Percentiles rank a stretch among this genome's conserved stretches.
Conservation (phyloP, 1,140 invertebrate species). For the Drosophila orosa region DNA sequence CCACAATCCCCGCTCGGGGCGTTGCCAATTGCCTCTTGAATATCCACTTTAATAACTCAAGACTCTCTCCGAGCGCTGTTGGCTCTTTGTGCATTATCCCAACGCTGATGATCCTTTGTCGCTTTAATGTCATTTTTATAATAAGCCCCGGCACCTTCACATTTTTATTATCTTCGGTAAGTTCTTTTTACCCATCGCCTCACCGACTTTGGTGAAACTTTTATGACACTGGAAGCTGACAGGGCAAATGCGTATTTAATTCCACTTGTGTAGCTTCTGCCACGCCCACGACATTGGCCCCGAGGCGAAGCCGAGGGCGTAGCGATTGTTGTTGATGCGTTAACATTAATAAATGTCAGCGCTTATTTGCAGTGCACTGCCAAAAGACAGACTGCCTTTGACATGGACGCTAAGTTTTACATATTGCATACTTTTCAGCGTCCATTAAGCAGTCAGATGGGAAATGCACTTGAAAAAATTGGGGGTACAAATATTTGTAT, state of each 20-base stretch:
- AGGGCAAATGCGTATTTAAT: slow-evolving; percentile 79
- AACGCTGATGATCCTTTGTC: slow-evolving; percentile 35
- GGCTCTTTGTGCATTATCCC: slow-evolving; percentile 4
- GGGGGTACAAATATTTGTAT: background rate
- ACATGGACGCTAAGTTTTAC: slow-evolving; percentile 46
- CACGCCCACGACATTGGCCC: slow-evolving; percentile 50
- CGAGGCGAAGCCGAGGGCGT: slow-evolving; percentile 12
- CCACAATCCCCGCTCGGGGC: slow-evolving; percentile 34
- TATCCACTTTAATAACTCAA: slow-evolving; percentile 72
- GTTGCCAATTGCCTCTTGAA: slow-evolving; percentile 49
- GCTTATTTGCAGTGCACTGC: slow-evolving; percentile 55
- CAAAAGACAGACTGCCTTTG: slow-evolving; percentile 13
- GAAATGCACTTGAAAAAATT: background rate
- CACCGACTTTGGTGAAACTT: slow-evolving; percentile 42
- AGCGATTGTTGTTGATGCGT: slow-evolving; percentile 60
- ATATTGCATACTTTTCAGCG: slow-evolving; percentile 58
- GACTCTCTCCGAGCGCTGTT: background rate
- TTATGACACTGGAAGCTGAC: slow-evolving; percentile 69
- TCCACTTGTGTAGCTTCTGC: slow-evolving; percentile 56
- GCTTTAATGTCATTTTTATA: slow-evolving; percentile 80
- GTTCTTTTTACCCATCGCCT: slow-evolving; percentile 23
- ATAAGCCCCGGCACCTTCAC: slow-evolving; percentile 74
- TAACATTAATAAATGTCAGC: slow-evolving; percentile 78
- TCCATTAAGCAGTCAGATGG: slow-evolving; percentile 18
- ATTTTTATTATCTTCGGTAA: slow-evolving; percentile 66